A percentile compares a stretch with the other conserved stretches of the same genome.
Conservation (phyloP, 2,113 vertebrate species). For the Colossoma macropomum region DNA sequence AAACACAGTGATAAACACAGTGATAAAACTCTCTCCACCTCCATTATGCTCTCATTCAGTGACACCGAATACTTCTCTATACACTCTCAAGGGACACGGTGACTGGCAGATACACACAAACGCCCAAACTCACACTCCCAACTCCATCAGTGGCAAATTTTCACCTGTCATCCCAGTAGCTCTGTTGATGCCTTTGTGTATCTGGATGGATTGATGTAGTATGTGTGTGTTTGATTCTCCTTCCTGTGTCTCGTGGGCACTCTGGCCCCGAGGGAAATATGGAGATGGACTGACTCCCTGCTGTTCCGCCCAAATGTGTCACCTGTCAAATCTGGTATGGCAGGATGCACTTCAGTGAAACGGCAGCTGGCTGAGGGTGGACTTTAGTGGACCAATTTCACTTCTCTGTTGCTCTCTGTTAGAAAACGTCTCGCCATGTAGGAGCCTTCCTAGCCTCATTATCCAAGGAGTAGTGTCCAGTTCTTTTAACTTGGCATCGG, state of each 20-base stretch:
- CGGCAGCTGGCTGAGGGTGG: not conserved
- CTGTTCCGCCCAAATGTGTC: conserved; percentile 49
- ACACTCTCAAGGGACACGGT: not conserved
- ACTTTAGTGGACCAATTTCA: not conserved
- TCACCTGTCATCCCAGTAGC: conserved; percentile 21
- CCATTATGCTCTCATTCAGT: conserved; percentile 11
- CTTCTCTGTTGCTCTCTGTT: not conserved
- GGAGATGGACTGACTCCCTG: conserved; percentile 40
- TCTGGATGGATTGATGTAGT: conserved; percentile 11
- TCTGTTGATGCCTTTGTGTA: conserved; percentile 21
- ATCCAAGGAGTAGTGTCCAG: not conserved
- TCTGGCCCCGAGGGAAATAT: conserved; percentile 32
- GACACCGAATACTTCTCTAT: conserved; percentile 11
- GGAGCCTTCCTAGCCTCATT: not conserved
- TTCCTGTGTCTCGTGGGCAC: not conserved
- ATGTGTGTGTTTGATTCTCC: conserved; percentile 14
- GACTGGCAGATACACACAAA: not conserved
- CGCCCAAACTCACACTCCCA: not conserved
- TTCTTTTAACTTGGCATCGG: not conserved
- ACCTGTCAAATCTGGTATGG: conserved; percentile 47
- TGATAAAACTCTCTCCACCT: conserved; percentile 25
- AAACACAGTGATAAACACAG: not conserved
- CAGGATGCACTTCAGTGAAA: conserved; percentile 26
- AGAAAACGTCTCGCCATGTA: not conserved
- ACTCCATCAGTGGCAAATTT: conserved; percentile 31